Conservation (phyloP, 2,797 vertebrate species). For the Tenualosa ilisha region DNA sequence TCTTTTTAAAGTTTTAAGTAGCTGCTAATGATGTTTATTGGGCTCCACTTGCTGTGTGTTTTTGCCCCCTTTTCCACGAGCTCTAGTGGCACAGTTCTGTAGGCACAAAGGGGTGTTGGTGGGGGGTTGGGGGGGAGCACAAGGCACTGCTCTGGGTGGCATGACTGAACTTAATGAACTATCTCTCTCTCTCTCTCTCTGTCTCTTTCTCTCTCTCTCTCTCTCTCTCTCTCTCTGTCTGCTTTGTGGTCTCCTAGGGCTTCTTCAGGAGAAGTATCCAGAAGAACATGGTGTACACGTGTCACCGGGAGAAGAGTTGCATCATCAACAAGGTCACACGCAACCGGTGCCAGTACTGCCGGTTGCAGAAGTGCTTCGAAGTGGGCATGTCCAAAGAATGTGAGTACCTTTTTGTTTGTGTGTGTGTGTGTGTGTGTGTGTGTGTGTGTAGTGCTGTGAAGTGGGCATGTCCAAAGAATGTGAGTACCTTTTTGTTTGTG, state of each 20-base stretch:
- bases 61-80: background rate
- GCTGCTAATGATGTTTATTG: constrained; percentile 23
- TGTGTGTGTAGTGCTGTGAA: background rate
- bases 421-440: background rate
- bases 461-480: no score
- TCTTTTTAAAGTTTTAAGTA: constrained; percentile 1
- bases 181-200: constrained; percentile 7
- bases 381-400: constrained; percentile 91
- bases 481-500: no score
- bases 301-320: constrained; percentile 86
- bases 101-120: background rate
- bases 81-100: background rate
- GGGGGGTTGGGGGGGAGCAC: no score
- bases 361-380: constrained; percentile 87
- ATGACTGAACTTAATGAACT: constrained; percentile 5
- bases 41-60: background rate
- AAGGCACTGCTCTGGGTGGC: background rate
- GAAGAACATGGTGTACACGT: constrained; percentile 91
- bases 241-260: constrained; percentile 66
- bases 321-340: constrained; percentile 89
- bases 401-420: constrained; percentile 64
- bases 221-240: background rate
- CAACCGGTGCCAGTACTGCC: constrained; percentile 89
- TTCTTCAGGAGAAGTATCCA: constrained; percentile 89
- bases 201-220: background rate